Evolutionary conservation across 2,113 vertebrate species (phyloP).

Genomic region (Callorhinus ursinus): DNA sequence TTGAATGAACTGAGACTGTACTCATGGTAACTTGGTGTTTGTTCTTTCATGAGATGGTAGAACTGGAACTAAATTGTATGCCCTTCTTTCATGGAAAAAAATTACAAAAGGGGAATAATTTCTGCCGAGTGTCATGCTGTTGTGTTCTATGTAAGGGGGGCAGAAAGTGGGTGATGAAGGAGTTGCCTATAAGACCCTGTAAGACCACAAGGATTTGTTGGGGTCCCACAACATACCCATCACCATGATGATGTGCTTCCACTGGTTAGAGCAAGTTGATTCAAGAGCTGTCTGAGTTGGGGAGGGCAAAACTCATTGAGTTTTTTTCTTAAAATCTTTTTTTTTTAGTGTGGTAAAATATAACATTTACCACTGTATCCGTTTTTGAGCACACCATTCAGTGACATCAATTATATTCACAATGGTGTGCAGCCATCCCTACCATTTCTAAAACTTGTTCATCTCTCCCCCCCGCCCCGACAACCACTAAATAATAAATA

Average conservation of each 20-base stretch:
- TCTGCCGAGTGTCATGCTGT: background rate
- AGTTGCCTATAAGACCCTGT: background rate
- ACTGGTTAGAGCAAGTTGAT: background rate
- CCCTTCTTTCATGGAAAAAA: background rate
- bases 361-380: background rate
- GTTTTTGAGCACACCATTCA: background rate
- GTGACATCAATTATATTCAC: background rate
- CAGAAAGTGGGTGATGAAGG: background rate
- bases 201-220: background rate
- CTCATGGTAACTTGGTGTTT: slow-evolving; percentile 14
- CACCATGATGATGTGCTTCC: background rate
- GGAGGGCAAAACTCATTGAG: background rate
- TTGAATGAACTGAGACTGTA: slow-evolving; percentile 79
- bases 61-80: background rate
- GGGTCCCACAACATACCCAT: accelerated
- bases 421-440: background rate
- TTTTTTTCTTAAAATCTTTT: background rate
- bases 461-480: accelerated
- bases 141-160: background rate
- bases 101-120: background rate
- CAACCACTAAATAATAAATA: background rate
- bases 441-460: background rate
- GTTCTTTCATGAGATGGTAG: background rate
- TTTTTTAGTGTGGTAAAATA: background rate
- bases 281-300: background rate